phyloP scores from a whole-genome alignment of 2,888 invertebrate species.

The Clostera curtula region DNA sequence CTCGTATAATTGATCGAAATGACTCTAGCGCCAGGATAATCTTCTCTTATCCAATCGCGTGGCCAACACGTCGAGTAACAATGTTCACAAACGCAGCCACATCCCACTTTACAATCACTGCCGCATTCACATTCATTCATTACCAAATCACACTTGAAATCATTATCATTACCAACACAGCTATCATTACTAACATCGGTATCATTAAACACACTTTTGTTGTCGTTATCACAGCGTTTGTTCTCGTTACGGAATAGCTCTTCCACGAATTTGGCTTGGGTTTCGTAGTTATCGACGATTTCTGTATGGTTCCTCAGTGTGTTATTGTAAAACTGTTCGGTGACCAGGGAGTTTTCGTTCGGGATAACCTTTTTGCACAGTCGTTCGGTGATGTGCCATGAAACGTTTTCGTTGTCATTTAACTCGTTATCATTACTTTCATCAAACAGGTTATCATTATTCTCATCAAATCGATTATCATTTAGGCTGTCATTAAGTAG shows the following conservation, averaged over 20 bases:
- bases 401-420: too few species aligned
- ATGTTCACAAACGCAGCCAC: conserved; percentile 57
- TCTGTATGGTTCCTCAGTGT: conserved; percentile 40
- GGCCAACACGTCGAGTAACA: conserved; percentile 87
- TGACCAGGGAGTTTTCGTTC: conserved; percentile 43
- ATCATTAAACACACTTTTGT: conserved; percentile 7
- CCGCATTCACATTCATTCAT: conserved; percentile 30
- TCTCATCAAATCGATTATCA: too few species aligned
- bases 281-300: conserved; percentile 45
- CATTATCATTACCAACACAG: conserved; percentile 1
- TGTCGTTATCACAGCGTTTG: conserved; percentile 11
- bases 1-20: conserved; percentile 89
- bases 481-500: too few species aligned
- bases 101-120: conserved; percentile 40
- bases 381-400: conserved; percentile 36
- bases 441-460: too few species aligned
- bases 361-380: conserved; percentile 41
- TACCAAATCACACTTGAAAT: conserved; percentile 11
- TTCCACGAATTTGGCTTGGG: conserved; percentile 53
- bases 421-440: too few species aligned
- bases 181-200: conserved; percentile 7
- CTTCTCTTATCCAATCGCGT: conserved; percentile 87
- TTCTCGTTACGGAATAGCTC: conserved; percentile 43
- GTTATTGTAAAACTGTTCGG: conserved; percentile 57
- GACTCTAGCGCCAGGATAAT: conserved; percentile 84